Conservation (phyloP, 2,113 vertebrate species). For the Lepisosteus osseus region DNA sequence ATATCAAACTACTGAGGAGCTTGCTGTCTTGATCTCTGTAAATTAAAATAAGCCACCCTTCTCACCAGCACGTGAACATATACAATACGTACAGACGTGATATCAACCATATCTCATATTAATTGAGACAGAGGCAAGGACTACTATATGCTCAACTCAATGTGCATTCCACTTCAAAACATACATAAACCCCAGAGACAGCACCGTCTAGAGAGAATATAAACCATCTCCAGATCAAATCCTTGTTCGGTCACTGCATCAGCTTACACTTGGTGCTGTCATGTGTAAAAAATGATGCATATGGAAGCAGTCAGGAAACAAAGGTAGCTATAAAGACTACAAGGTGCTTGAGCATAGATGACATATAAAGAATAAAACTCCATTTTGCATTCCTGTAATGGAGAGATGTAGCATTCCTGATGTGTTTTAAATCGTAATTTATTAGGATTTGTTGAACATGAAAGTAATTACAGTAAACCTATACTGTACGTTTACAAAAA, state of each 20-base stretch:
- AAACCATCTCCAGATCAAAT: conserved; percentile 40
- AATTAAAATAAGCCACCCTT: too few species aligned
- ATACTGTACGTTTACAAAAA: too few species aligned
- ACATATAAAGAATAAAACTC: conserved; percentile 28
- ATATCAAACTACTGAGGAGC: too few species aligned
- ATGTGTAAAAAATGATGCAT: conserved; percentile 56
- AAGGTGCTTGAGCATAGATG: conserved; percentile 32
- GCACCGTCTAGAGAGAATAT: conserved; percentile 29
- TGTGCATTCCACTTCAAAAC: conserved; percentile 33
- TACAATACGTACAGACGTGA: too few species aligned
- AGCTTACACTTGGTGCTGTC: conserved; percentile 37
- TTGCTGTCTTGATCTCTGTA: too few species aligned
- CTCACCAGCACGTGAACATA: too few species aligned
- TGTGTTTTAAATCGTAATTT: neutral
- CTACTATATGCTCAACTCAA: conserved; percentile 21
- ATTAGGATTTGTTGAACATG: too few species aligned
- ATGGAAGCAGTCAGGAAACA: conserved; percentile 47
- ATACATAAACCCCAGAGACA: conserved; percentile 37
- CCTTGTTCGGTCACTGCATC: conserved; percentile 35
- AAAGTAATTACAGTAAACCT: too few species aligned
- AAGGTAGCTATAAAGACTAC: conserved; percentile 41
- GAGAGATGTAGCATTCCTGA: conserved; percentile 16
- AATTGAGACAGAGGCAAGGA: conserved; percentile 19
- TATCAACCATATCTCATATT: too few species aligned
- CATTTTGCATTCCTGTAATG: conserved; percentile 21